These are phyloP conservation scores for Oryzias sinensis DNA, from an alignment of 2,797 vertebrate genomes.

Conservation along the genomic window DNA sequence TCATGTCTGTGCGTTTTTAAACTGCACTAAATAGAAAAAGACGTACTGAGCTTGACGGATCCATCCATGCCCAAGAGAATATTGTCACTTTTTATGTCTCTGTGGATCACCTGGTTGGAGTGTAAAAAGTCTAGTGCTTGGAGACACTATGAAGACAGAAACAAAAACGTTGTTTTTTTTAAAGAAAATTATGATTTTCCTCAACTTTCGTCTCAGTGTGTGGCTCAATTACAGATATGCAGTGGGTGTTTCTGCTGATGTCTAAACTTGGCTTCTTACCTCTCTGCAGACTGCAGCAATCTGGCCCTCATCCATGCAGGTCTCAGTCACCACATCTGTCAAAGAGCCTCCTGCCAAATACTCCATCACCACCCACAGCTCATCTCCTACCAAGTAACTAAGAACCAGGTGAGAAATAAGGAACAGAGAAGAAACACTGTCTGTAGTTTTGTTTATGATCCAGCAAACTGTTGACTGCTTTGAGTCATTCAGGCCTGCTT, in stretches of 20 bases:
- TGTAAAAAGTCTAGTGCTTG: slow-evolving; percentile 98
- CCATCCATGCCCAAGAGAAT: slow-evolving; percentile 98
- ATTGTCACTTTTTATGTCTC: slow-evolving; percentile 99
- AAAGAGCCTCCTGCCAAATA: slow-evolving; percentile 96
- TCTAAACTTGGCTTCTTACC: slow-evolving; percentile 75
- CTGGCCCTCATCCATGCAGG: slow-evolving; percentile 98
- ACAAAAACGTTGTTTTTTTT: background rate
- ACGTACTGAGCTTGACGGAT: slow-evolving; percentile 96
- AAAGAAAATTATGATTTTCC: background rate
- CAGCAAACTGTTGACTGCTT: background rate
- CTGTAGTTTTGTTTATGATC: background rate
- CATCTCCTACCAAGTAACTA: slow-evolving; percentile 96
- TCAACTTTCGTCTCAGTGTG: too few relatives aligned
- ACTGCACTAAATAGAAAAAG: slow-evolving; percentile 11
- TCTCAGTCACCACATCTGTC: slow-evolving; percentile 97
- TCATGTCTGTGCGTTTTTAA: background rate
- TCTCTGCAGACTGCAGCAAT: slow-evolving; percentile 98
- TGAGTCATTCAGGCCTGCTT: background rate
- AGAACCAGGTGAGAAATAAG: background rate
- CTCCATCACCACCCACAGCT: slow-evolving; percentile 99
- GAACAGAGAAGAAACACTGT: background rate
- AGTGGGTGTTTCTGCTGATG: slow-evolving; percentile 23
- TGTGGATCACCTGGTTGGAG: slow-evolving; percentile 97
- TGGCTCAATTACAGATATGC: background rate
- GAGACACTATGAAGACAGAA: slow-evolving; percentile 83